Evolutionary conservation across 2,113 vertebrate genomes (phyloP), one percentile per base, ranked within the genome.

Genomic region (Pungitius pungitius): DNA sequence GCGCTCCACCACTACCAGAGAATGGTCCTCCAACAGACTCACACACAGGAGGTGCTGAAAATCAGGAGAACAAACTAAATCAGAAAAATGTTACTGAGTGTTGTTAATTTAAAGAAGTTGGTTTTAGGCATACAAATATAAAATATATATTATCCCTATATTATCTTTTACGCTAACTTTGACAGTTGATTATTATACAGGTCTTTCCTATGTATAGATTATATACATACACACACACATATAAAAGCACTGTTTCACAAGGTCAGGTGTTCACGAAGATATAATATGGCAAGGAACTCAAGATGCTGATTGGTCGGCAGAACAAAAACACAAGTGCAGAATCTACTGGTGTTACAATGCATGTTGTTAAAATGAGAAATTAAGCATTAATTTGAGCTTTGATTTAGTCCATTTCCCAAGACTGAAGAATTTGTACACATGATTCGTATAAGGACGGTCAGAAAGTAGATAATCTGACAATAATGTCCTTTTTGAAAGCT

Each of bases 1-100:
- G 64, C 98, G 94, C 81, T 98, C 96, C 79, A 99, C 96, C 61
- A 95, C 92, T 24, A 98, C 96, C 1, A 99, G 88, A 56, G 95
- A 96, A 15, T 88, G 90, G 81, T 96, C 95, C 0, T 96, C 95
- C 93, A 99, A 69, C 60, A 96, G 73, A 15, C 92, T 92, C 52
- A 95, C 90, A 45, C 94, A 94, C 63, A 99, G 82, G 45, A 99
- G 87, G 18, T 95, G 94, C 97, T 97, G 92, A 52, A 35, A 3
- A 33, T 2, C 2, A 61, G 7, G 8, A 33, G 9, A 22, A 56
- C 43, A 79, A 3, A 33, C 22, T 54, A 58, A 2, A n/a, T 7
- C 15, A 14, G 22, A 58, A 6, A 24, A 47, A 13, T 13, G 9
- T 45, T 7, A 45, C 15, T 2, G 42, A 30, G 54, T 30, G 54